Evolutionary conservation across 2,113 vertebrate species (phyloP), one percentile per base, ranked within the genome.

Genomic region (Pachycephala philippinensis): DNA sequence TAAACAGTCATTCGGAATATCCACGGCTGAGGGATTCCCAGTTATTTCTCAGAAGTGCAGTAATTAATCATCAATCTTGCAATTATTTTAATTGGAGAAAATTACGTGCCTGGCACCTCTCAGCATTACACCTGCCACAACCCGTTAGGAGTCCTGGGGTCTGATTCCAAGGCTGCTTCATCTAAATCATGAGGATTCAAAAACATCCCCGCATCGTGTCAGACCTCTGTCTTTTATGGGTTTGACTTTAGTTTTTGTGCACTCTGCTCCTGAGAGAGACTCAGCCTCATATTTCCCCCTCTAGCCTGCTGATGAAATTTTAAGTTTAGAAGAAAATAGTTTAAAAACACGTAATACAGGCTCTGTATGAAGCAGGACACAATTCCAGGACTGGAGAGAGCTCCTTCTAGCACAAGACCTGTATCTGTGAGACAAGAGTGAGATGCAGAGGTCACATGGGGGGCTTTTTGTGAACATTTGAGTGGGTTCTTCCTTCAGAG

Each of bases 81-180:
- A 79, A 94, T 97, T 96, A 93, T 53, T 96, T 91, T 94, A 96
- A 96, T 85, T 93, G 78, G 50, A 76, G 91, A 72, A 83, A 94
- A 87, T 79, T 28, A 76, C 42, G 63, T 27, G 53, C 35, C 54
- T 93, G 89, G 57, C 77, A 80, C 24, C 39, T 76, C 78, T 87
- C 76, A 78, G 21, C 78, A 23, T 53, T 56, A 57, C 74, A 91
- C 78, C 93, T 96, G 91, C 78, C 89, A 91, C 78, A 72, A 45
- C 33, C 57, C 1, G 0, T 84, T 86, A 63, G 31, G 59, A 61
- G 18, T 18, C 33, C 31, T 66, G 81, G 53, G 61, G 18, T 71
- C 57, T 91, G 74, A 80, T 54, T 93, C 74, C 40, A 53, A 65
- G 40, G 40, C 44, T 65, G 50, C 54, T 72, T 74, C 75, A 61